phyloP scores from a whole-genome alignment of 1,140 invertebrate genomes.

The Drosophila varians region DNA sequence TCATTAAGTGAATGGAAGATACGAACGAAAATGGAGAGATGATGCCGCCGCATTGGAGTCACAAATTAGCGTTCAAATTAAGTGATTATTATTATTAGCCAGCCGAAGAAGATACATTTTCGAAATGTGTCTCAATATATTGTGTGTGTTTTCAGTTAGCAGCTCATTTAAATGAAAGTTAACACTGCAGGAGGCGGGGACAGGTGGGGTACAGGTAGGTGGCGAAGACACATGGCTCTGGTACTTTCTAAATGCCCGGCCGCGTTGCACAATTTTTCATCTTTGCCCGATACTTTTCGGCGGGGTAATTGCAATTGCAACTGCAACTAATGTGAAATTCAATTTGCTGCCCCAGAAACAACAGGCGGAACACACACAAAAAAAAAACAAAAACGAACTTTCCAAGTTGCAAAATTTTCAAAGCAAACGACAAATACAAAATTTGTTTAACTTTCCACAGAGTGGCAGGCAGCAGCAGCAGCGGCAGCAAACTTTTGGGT shows the following conservation, averaged over 20 bases:
- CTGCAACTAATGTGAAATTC: slow-evolving; percentile 63
- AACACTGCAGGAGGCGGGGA: not conserved
- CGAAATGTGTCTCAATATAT: slow-evolving; percentile 54
- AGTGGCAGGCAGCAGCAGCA: slow-evolving; percentile 26
- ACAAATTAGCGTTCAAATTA: slow-evolving; percentile 77
- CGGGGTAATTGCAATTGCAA: slow-evolving; percentile 48
- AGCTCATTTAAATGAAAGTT: slow-evolving; percentile 71
- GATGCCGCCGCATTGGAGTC: slow-evolving; percentile 19
- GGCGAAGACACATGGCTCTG: too few species aligned
- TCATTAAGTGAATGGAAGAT: slow-evolving; percentile 61
- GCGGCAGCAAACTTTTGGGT: slow-evolving; percentile 34
- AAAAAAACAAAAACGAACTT: slow-evolving; percentile 58
- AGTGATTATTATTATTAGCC: slow-evolving; percentile 77
- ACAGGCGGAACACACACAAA: slow-evolving; percentile 25
- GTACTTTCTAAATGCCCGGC: slow-evolving; percentile 52
- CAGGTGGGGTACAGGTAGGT: too few species aligned
- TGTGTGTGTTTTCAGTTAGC: slow-evolving; percentile 49
- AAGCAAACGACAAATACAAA: slow-evolving; percentile 58
- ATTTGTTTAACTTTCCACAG: slow-evolving; percentile 77
- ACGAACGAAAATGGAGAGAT: slow-evolving; percentile 1
- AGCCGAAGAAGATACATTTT: slow-evolving; percentile 20
- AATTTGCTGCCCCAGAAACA: slow-evolving; percentile 43
- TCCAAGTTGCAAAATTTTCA: slow-evolving; percentile 72
- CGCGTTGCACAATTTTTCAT: slow-evolving; percentile 63
- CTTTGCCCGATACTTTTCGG: slow-evolving; percentile 15